Evolutionary conservation across 2,113 vertebrate genomes (phyloP).

Genomic region (Sander vitreus): DNA sequence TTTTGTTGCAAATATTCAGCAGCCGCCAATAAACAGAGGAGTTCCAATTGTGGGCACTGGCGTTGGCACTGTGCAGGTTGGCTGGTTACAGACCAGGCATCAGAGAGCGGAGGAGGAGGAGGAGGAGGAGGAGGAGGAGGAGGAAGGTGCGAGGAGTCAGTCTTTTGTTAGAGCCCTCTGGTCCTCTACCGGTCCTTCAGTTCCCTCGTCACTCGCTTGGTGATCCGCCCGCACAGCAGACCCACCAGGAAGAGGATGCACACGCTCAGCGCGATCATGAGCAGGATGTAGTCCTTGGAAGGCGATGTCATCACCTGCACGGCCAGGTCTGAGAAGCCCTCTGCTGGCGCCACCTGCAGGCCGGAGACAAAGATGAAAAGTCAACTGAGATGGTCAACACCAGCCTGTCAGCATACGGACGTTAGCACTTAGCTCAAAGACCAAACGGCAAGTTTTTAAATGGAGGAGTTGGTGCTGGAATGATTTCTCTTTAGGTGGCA

Average conservation of each 20-base stretch:
- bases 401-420: no score
- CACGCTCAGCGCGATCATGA: conserved; percentile 90
- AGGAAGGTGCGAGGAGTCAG: conserved; percentile 5
- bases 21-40: conserved; percentile 18
- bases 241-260: conserved; percentile 95
- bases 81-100: conserved; percentile 48
- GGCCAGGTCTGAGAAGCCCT: conserved; percentile 96
- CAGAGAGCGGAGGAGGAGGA: conserved; percentile 31
- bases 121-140: not conserved
- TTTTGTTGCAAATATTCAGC: conserved; percentile 31
- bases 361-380: not conserved
- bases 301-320: conserved; percentile 96
- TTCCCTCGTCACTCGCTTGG: conserved; percentile 95
- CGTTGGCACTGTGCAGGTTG: conserved; percentile 65
- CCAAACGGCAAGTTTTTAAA: no score
- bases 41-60: conserved; percentile 35
- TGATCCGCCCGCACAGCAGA: conserved; percentile 96
- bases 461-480: no score
- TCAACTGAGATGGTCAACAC: no score
- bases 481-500: no score
- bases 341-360: conserved; percentile 94
- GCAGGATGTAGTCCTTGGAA: conserved; percentile 95
- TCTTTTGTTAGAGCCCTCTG: conserved; percentile 67
- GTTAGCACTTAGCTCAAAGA: no score
- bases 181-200: conserved; percentile 98